Conservation (phyloP, 2,113 vertebrate genomes). For the Grammomys dolichurus region DNA sequence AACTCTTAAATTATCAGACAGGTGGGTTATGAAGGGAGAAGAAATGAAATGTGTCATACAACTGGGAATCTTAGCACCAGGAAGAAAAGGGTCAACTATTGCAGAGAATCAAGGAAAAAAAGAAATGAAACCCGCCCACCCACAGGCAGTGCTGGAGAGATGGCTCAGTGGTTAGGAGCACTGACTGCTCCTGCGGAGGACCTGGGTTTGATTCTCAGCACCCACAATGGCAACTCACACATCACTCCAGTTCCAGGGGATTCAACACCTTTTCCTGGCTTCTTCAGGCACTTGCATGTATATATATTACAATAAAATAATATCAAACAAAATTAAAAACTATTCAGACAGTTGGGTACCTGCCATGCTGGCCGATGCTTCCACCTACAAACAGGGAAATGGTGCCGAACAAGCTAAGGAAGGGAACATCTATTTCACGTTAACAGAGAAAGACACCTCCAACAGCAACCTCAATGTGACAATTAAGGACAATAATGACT, state of each 20-base stretch:
- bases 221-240: background rate
- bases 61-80: no score
- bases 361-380: no score
- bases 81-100: background rate
- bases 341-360: background rate
- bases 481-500: background rate
- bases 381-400: background rate
- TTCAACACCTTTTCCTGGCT: background rate
- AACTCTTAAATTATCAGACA: background rate
- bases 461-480: background rate
- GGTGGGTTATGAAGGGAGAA: background rate
- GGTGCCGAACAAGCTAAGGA: background rate
- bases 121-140: no score
- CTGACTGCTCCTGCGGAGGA: background rate
- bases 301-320: background rate
- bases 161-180: background rate
- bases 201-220: background rate
- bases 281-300: background rate
- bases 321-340: background rate
- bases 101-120: background rate
- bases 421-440: background rate
- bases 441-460: background rate
- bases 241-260: no score
- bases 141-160: background rate
- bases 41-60: background rate